phyloP scores from a whole-genome alignment of 2,888 invertebrate genomes.

The Hanleya hanleyi region DNA sequence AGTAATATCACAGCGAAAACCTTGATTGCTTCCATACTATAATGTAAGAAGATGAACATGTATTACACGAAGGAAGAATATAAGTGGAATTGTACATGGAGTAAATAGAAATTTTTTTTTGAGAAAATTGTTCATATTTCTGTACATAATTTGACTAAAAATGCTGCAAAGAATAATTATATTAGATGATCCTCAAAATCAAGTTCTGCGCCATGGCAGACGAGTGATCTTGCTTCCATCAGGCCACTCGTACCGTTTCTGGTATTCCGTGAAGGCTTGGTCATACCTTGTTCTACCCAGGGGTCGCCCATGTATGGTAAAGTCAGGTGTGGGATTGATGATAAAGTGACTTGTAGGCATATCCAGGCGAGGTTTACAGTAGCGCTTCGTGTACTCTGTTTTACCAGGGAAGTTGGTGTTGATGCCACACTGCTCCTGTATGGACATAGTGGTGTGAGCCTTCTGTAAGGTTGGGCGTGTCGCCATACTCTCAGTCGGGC shows the following conservation, averaged over 20 bases:
- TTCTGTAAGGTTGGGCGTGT: slow-evolving; percentile 3
- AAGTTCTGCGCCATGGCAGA: slow-evolving; percentile 67
- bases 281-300: slow-evolving; percentile 48
- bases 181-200: too few relatives aligned
- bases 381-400: slow-evolving; percentile 69
- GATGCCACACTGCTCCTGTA: slow-evolving; percentile 72
- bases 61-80: too few relatives aligned
- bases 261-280: slow-evolving; percentile 67
- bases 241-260: slow-evolving; percentile 70
- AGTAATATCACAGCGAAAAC: too few relatives aligned
- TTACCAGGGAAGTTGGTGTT: slow-evolving; percentile 69
- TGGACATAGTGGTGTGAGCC: slow-evolving; percentile 48
- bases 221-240: slow-evolving; percentile 64
- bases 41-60: too few relatives aligned
- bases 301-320: slow-evolving; percentile 64
- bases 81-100: too few relatives aligned
- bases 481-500: background rate
- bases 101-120: too few relatives aligned
- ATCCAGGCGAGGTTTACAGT: slow-evolving; percentile 51
- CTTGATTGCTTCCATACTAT: too few relatives aligned
- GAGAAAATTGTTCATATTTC: too few relatives aligned
- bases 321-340: slow-evolving; percentile 71
- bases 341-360: slow-evolving; percentile 57
- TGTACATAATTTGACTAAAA: too few relatives aligned
- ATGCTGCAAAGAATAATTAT: too few relatives aligned